phyloP scores from a whole-genome alignment of 2,888 invertebrate species.

The Lasioglossum figueresi region DNA sequence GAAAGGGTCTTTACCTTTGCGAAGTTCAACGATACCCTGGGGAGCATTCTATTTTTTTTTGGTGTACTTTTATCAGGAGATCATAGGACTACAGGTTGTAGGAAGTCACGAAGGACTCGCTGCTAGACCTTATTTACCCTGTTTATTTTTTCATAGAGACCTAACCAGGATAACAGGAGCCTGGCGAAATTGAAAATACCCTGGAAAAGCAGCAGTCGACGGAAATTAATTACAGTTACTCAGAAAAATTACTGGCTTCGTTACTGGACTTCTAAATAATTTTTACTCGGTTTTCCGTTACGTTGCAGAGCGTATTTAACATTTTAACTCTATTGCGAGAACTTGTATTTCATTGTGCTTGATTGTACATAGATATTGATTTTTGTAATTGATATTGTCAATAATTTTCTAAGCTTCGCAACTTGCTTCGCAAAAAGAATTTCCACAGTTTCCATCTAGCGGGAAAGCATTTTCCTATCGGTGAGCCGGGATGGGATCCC shows the following conservation, averaged over 20 bases:
- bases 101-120: not conserved
- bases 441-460: not conserved
- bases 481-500: not conserved
- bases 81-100: not conserved
- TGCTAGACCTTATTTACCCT: not conserved
- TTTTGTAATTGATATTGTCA: not conserved
- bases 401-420: not conserved
- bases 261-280: not conserved
- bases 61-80: constrained; percentile 16
- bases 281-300: not conserved
- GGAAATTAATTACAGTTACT: not conserved
- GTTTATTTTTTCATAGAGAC: not conserved
- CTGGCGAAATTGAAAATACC: not conserved
- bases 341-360: not conserved
- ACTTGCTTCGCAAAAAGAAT: not conserved
- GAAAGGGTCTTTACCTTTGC: not conserved
- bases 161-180: constrained; percentile 18
- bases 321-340: not conserved
- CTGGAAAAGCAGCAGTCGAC: constrained; percentile 3
- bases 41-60: not conserved
- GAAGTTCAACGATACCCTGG: not conserved
- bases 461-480: not conserved
- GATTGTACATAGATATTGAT: not conserved
- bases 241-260: not conserved
- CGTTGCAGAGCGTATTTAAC: not conserved